A percentile compares a stretch with the other conserved stretches of the same genome.
These are phyloP conservation scores for Mythimna vitellina DNA, from an alignment of 2,888 invertebrate species.

Conservation along the genomic window DNA sequence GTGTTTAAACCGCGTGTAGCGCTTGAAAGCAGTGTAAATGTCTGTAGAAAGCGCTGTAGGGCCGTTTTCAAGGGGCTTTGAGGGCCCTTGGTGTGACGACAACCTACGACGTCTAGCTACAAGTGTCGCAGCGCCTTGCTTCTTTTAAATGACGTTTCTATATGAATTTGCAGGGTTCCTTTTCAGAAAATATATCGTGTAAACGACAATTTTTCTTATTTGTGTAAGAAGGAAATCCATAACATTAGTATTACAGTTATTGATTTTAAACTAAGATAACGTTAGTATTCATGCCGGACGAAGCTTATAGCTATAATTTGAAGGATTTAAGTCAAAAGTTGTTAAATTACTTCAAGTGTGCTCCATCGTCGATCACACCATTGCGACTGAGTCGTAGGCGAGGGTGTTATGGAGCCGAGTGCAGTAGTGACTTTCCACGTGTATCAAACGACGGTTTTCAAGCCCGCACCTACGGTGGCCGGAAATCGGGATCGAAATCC, in stretches of 20 bases:
- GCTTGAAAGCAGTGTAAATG: constrained; percentile 68
- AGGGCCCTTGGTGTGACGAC: constrained; percentile 61
- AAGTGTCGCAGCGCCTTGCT: constrained; percentile 51
- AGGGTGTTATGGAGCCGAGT: no score
- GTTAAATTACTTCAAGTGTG: no score
- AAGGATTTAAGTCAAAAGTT: no score
- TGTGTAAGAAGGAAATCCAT: not conserved
- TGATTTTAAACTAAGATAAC: not conserved
- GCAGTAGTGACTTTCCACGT: no score
- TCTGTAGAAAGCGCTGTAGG: constrained; percentile 65
- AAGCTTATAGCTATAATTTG: no score
- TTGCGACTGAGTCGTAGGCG: no score
- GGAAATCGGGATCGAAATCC: no score
- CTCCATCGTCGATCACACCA: no score
- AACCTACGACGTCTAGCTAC: constrained; percentile 52
- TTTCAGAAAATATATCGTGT: constrained; percentile 13
- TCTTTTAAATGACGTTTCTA: constrained; percentile 54
- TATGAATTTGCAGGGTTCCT: constrained; percentile 33
- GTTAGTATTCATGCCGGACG: no score
- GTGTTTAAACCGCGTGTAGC: constrained; percentile 60
- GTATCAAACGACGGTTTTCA: no score
- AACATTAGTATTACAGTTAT: not conserved
- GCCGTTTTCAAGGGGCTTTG: constrained; percentile 53
- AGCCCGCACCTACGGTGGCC: no score
- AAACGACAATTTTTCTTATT: constrained; percentile 1